Percentiles rank a stretch among this genome's conserved stretches.
Conservation (phyloP, 2,797 vertebrate genomes). For the Danio kyathit region DNA sequence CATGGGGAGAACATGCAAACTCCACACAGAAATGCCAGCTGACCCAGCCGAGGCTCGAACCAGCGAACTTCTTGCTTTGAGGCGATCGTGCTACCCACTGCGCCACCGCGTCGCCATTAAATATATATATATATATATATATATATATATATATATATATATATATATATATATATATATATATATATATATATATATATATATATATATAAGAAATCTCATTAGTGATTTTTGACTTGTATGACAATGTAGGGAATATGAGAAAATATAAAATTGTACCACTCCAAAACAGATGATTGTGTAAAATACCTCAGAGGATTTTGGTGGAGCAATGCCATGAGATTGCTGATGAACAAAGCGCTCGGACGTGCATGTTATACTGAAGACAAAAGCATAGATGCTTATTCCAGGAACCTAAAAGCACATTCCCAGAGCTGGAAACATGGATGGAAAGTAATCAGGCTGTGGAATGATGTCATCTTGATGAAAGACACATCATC, state of each 20-base stretch:
- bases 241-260: neutral
- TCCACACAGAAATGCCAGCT: too few species aligned
- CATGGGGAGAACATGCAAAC: too few species aligned
- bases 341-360: slow-evolving; percentile 38
- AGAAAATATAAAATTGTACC: neutral
- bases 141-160: too few species aligned
- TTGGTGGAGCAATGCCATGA: neutral
- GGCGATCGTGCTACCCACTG: too few species aligned
- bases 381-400: slow-evolving; percentile 65
- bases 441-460: slow-evolving; percentile 78
- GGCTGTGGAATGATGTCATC: slow-evolving; percentile 79
- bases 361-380: slow-evolving; percentile 63
- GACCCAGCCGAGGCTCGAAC: too few species aligned
- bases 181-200: too few species aligned
- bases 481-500: slow-evolving; percentile 79
- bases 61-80: too few species aligned
- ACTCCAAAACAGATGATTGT: slow-evolving; percentile 1
- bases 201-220: neutral
- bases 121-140: too few species aligned
- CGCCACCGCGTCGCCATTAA: too few species aligned
- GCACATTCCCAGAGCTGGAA: slow-evolving; percentile 76
- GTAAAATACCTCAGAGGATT: neutral
- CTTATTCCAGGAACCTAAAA: slow-evolving; percentile 72
- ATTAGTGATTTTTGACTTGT: neutral
- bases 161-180: too few species aligned